Evolutionary conservation across 92 coral and sea anemone species (phyloP), one percentile per base, ranked within the genome.

Genomic region (Phymanthus crucifer): DNA sequence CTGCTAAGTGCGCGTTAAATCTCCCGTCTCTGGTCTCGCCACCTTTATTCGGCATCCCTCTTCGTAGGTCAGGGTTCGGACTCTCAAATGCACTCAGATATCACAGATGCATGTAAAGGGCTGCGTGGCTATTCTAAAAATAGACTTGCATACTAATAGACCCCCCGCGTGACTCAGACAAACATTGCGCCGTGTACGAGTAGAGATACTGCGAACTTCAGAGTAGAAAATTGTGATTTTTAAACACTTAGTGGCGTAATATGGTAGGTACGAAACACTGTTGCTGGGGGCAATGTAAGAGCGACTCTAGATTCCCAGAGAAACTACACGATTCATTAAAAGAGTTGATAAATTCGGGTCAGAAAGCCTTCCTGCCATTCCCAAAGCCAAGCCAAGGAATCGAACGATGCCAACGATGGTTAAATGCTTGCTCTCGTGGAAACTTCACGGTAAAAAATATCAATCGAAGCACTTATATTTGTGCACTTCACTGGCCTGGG

Each of bases 301-400:
- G 83, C 57, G 85, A 83, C 73, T 83, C 91, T 27, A 83, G 91
- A 79, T 87, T 71, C 52, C 87, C 84, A 34, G 91, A 79, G 50
- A 87, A 76, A 37, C 80, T 87, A 1, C 85, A 56, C 27, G 76
- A 83, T 48, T 87, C 85, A 38, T 73, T 87, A 52, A 46, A 83
- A 43, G 82, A 87, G 74, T 66, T 83, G 84, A 3, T 61, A 45
- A 26, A 56, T 35, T 35, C 0, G 19, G 90, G 83, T 18, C 32
- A 74, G 37, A 80, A 79, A 74, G 81, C 73, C 40, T 80, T 88
- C 79, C 75, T 83, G 56, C 85, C 88, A 1, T 83, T 86, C 77
- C 88, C 85, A 50, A 86, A 86, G 80, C 93, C 87, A 47, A 78
- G 79, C n/a, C 90, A 79, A 75, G 87, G 93, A 54, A 35, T 86